These are phyloP conservation scores for Glyptemys insculpta DNA, from an alignment of 2,797 vertebrate species.

Conservation along the genomic window DNA sequence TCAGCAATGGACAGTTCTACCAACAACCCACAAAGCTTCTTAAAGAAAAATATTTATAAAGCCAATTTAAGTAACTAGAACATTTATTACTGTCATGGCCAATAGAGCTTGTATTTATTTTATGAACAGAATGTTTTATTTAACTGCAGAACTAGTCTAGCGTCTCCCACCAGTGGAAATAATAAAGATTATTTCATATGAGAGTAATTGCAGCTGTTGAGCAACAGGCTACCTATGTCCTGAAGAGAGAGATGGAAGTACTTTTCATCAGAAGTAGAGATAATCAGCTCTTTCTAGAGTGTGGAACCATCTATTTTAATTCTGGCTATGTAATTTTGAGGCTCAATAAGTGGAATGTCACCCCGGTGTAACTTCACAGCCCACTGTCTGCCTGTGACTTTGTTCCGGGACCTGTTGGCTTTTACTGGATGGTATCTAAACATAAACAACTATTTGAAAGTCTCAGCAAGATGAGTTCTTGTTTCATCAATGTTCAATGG, in stretches of 20 bases:
- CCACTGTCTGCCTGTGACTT: background rate
- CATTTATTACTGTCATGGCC: slow-evolving; percentile 5
- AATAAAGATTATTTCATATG: background rate
- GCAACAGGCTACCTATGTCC: background rate
- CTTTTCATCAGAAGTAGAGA: background rate
- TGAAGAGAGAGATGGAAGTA: background rate
- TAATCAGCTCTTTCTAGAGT: background rate
- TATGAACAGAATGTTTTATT: background rate
- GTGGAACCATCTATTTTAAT: background rate
- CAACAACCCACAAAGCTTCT: background rate
- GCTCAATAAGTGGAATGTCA: background rate
- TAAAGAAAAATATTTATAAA: slow-evolving; percentile 40
- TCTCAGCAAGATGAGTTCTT: background rate
- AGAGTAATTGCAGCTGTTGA: background rate
- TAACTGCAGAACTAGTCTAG: background rate
- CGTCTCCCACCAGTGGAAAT: background rate
- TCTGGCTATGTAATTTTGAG: background rate
- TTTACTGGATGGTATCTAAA: background rate
- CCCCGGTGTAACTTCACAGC: background rate
- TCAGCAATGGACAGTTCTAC: background rate
- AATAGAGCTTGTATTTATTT: background rate
- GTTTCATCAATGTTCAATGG: background rate
- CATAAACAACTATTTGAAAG: background rate
- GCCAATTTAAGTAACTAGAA: background rate
- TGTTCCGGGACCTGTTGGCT: background rate